Evolutionary conservation across 2,888 invertebrate species (phyloP), one percentile per base, ranked within the genome.

Genomic region (Cordylochernes scorpioides): DNA sequence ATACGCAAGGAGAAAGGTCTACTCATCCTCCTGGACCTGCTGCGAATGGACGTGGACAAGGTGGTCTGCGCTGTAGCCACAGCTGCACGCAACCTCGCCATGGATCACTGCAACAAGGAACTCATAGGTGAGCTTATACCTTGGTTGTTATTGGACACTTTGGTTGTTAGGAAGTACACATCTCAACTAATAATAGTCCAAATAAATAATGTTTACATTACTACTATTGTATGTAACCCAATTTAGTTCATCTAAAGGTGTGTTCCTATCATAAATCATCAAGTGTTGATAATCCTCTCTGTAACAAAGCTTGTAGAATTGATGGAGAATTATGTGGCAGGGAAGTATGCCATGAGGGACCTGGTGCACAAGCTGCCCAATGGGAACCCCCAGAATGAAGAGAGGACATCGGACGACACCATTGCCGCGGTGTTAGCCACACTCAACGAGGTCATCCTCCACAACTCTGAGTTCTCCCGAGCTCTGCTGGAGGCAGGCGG

Each of bases 11-110:
- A 94, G 50, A 94, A 94, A 55, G 94, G 84, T 48, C 62, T 97
- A 35, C 91, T 94, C 1, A 82, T 88, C 46, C 60, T 97, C 24
- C 94, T 97, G 8, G 94, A 97, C 53, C 61, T 97, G 9, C 59
- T 97, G 12, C 66, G 84, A 25, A 84, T 88, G 74, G 86, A 88
- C 55, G 77, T 82, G 21, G 86, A 88, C 56, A 65, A 86, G 42
- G 91, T 97, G 8, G 91, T 94, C 8, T 91, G 91, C 53, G 88
- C 94, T 2, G 88, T 94, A 22, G 94, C 94, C 1, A 91, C 88
- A 1, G 94, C 97, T 0, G 63, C 99, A 17, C 63, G 97, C 41
- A 99, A 97, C 58, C 64, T 97, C 42, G 88, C 94, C 41, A 75
- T 97, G 45, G 97, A 99, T 58, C 80, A 80, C 50, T 67, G 86